Conservation (phyloP, 2,113 vertebrate species). For the Saguinus midas region DNA sequence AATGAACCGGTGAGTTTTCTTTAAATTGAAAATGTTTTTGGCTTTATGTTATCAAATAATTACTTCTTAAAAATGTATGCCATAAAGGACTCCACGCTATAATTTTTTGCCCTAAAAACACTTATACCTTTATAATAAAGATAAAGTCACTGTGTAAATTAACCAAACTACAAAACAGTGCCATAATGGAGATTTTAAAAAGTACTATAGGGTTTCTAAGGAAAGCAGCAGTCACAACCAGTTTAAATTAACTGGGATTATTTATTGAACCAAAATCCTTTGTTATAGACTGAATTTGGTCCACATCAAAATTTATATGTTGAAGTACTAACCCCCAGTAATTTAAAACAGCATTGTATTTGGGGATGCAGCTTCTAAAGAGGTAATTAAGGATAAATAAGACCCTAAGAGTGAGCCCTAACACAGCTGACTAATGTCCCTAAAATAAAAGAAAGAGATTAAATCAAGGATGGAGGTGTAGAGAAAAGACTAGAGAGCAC, state of each 20-base stretch:
- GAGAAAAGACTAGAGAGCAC: background rate
- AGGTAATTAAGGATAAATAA: background rate
- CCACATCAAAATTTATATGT: background rate
- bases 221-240: background rate
- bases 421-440: background rate
- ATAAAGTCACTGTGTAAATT: slow-evolving; percentile 7
- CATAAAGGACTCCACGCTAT: background rate
- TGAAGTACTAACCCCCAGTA: background rate
- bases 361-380: background rate
- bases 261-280: background rate
- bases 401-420: background rate
- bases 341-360: background rate
- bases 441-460: background rate
- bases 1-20: background rate
- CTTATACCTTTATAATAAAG: background rate
- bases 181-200: background rate
- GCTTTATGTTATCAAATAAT: slow-evolving; percentile 13
- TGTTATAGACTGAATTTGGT: background rate
- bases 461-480: background rate
- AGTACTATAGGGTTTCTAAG: background rate
- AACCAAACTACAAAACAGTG: background rate
- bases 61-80: background rate
- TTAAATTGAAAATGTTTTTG: background rate
- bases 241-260: background rate
- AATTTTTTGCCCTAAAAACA: background rate